A percentile compares a stretch with the other conserved stretches of the same genome.
Evolutionary conservation across 30 jellyfish, hydroid and myxozoan genomes (phyloP).

Genomic region (Hydractinia symbiolongicarpus): DNA sequence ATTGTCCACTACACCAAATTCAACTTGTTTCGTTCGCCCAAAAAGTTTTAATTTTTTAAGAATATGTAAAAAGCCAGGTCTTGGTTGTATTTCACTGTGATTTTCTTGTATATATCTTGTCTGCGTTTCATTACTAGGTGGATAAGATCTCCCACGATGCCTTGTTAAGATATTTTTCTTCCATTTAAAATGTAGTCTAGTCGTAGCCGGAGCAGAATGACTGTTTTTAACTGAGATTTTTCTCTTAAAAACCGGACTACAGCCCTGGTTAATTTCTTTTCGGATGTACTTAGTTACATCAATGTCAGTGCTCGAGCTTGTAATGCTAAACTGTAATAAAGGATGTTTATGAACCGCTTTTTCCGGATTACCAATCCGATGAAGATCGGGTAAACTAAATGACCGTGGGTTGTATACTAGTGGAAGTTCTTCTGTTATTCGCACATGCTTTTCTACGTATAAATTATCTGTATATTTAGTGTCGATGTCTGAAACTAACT

Average conservation of each 20-base stretch:
- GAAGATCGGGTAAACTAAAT: slow-evolving; percentile 10
- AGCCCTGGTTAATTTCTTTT: not conserved
- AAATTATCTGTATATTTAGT: not conserved
- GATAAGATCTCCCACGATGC: slow-evolving; percentile 6
- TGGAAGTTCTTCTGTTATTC: slow-evolving; percentile 18
- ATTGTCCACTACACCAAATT: too few species aligned
- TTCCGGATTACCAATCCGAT: not conserved
- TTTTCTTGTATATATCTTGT: too few species aligned
- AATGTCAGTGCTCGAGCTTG: not conserved
- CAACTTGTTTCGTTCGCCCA: too few species aligned
- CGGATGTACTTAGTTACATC: not conserved
- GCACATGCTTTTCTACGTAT: slow-evolving; percentile 6
- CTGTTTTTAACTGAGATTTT: not conserved
- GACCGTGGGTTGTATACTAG: slow-evolving; percentile 15
- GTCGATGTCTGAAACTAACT: not conserved
- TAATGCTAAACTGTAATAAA: not conserved
- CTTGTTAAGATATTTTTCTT: not conserved
- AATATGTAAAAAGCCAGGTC: too few species aligned
- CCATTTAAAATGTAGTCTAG: not conserved
- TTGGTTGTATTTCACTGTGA: too few species aligned
- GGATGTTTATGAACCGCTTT: slow-evolving; percentile 11
- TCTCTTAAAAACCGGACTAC: slow-evolving; percentile 15
- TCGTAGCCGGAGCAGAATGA: not conserved
- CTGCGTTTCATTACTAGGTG: not conserved
- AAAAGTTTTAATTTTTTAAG: too few species aligned